phyloP scores from a whole-genome alignment of 2,888 invertebrate species.

The Philereme transversata region DNA sequence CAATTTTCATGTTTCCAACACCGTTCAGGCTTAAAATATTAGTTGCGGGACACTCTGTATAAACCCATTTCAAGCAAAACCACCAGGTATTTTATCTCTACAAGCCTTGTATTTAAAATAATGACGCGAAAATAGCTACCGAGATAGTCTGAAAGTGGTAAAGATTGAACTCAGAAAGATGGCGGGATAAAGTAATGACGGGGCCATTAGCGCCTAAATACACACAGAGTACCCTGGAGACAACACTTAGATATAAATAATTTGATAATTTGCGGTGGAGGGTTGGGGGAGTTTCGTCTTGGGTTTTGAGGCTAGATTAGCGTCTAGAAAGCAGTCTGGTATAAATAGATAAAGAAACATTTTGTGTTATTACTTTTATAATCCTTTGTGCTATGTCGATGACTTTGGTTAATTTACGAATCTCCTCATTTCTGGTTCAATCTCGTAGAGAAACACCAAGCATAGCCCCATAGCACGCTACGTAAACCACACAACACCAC shows the following conservation, averaged over 20 bases:
- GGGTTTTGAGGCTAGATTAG: not conserved
- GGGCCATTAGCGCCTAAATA: slow-evolving; percentile 34
- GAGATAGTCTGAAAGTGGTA: slow-evolving; percentile 25
- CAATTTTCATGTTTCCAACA: too few relatives aligned
- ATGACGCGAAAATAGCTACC: slow-evolving; percentile 23
- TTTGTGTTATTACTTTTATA: too few relatives aligned
- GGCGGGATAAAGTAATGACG: slow-evolving; percentile 35
- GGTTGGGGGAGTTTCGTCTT: not conserved
- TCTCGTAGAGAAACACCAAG: too few relatives aligned
- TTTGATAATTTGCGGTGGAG: slow-evolving; percentile 7
- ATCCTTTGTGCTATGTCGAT: too few relatives aligned
- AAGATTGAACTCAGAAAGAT: slow-evolving; percentile 31
- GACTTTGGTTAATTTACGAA: too few relatives aligned
- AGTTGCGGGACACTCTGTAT: too few relatives aligned
- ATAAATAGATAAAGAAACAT: not conserved
- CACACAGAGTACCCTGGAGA: slow-evolving; percentile 11
- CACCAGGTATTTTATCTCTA: too few relatives aligned
- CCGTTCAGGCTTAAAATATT: not conserved
- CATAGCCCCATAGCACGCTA: too few relatives aligned
- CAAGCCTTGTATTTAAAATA: slow-evolving; percentile 16
- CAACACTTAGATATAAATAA: slow-evolving; percentile 16
- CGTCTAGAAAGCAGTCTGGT: not conserved
- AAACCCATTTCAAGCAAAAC: too few relatives aligned
- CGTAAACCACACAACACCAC: too few relatives aligned
- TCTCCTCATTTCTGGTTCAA: too few relatives aligned